Base-by-base conservation (phyloP, 2,113 vertebrate genomes). In the Ammospiza nelsoni region DNA sequence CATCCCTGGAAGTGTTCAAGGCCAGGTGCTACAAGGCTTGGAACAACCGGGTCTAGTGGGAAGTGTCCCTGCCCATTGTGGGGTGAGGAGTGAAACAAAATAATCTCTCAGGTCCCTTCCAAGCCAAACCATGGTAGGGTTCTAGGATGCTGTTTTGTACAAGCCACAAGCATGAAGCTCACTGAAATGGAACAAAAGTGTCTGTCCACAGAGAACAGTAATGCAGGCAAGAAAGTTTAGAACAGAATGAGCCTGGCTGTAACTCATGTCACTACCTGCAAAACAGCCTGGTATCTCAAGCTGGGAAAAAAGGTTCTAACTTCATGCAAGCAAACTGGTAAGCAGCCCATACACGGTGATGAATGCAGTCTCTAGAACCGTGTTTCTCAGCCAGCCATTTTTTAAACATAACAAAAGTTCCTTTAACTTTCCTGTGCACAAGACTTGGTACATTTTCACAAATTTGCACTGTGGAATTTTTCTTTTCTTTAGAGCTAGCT, bases 401-500 rank as follows among this genome's bases (percentile, higher is more conserved):
- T 58, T 82, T 78, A 95, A 94, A 67, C 51, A n/a, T 28, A 69
- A 74, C 87, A 91, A 76, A 14, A 94, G 93, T 41, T 71, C 90
- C 76, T 80, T 94, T 68, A 96, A 85, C 73, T 78, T 94, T 75
- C 46, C 72, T 62, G 68, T 62, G 68, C 83, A 94, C 58, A 84
- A 67, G 90, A 51, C 77, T 76, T 75, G 62, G 94, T 76, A 90
- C 41, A 63, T 79, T 88, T 52, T 46, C 62, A 91, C 93, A 77
- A 80, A 81, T 44, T 23, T 55, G 28, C 65, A 55, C 68, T 48
- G 88, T 9, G 49, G 68, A 89, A 37, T 95, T 85, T 94, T 87
- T 77, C 68, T 92, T 85, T 87, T 82, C 91, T 83, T 95, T 78
- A 82, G 93, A 97, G 85, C 78, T 82, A 95, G 72, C 68, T 80